phyloP scores from a whole-genome alignment of 1,140 invertebrate genomes.

The Macrotrachela quadricornifera region DNA sequence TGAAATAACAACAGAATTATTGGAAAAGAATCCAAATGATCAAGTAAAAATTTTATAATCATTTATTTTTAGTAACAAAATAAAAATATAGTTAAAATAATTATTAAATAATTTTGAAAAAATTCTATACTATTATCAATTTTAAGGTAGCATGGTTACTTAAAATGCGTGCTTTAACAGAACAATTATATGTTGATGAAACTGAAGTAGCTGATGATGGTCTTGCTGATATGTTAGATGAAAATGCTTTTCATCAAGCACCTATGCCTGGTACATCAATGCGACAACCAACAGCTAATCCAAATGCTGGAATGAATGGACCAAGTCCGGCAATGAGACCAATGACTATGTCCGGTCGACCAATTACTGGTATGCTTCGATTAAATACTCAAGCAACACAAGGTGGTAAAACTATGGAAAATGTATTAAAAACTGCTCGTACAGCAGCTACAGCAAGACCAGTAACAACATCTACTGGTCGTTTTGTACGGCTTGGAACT shows the following conservation, averaged over 20 bases:
- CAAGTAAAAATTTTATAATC: conserved; percentile 38
- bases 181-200: conserved; percentile 71
- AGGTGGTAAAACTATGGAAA: conserved; percentile 38
- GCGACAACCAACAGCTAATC: conserved; percentile 31
- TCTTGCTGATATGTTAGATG: conserved; percentile 53
- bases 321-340: conserved; percentile 32
- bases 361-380: conserved; percentile 45
- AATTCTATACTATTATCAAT: no score
- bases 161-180: conserved; percentile 68
- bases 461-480: conserved; percentile 45
- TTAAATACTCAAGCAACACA: conserved; percentile 34
- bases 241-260: conserved; percentile 58
- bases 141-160: conserved; percentile 64
- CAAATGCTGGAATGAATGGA: neutral
- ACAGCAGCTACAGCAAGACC: conserved; percentile 53
- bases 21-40: conserved; percentile 62
- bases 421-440: conserved; percentile 50
- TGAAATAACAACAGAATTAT: conserved; percentile 49
- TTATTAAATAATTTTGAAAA: no score
- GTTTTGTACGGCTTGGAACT: conserved; percentile 38
- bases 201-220: conserved; percentile 70
- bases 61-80: neutral
- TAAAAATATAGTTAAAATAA: neutral
- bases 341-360: conserved; percentile 47
- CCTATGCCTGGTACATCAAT: conserved; percentile 70